Base-by-base conservation (phyloP, 2,888 invertebrate genomes). In the Apotomis turbidana region DNA sequence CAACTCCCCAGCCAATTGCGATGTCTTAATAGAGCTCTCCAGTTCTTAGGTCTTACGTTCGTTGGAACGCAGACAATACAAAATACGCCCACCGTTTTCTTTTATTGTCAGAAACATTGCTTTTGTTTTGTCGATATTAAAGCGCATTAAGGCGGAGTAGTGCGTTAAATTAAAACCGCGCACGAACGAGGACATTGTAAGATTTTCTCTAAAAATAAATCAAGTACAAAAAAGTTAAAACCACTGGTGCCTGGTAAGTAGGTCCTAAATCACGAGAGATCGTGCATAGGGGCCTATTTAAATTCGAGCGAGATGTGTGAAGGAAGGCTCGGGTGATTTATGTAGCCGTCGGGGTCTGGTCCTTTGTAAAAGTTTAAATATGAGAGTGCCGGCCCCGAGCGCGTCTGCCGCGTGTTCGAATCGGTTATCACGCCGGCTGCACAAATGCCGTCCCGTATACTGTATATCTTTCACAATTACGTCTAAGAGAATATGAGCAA, bases 321-420 rank as follows among this genome's bases (percentile, higher is more conserved):
- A 90, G 84, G 86, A 90, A 88, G 86, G 87, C 80, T 83, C 75
- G 77, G 77, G 85, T 90, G 90, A 91, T 91, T 91, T 90, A 92
- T 90, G 85, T 83, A 79, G 83, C 85, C 80, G 84, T 78, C 75
- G 81, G 84, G 84, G 80, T 61, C 79, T 79, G 80, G 80, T 83
- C 86, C 83, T 87, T 88, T 88, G 87, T 87, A 86, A 90, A 90
- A 91, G 87, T 90, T 91, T 89, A 87, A 90, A 88, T 89, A 88
- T 90, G 85, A 89, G 85, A 77, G 78, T 81, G 81, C 77, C 74
- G 76, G 68, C 70, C 73, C 75, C 74, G 68, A 66, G 59, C 66
- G 74, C 73, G 71, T 70, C 73, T 76, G 76, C 74, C 71, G 73
- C 70, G 74, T 74, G 72, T 74, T 70, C 63, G 70, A 70, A 67